Evolutionary conservation across 2,888 invertebrate species (phyloP), one percentile per base, ranked within the genome.

Genomic region (Erebia aethiops): DNA sequence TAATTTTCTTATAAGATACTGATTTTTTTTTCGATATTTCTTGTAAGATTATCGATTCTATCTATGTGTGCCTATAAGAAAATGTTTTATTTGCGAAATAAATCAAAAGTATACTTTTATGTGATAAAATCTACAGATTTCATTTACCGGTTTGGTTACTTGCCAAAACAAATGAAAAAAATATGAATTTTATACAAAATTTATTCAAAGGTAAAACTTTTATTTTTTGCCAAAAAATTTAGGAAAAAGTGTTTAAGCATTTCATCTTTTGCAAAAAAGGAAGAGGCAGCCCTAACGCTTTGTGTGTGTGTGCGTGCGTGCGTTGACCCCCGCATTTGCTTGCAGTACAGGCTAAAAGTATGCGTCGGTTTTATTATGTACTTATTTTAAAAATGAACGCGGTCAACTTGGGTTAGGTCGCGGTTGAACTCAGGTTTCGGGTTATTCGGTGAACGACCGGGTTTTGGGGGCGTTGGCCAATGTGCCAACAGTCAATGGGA

Each of bases 321-420:
- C 91, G 88, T 87, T 87, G 92, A 92, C 91, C 92, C 87, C 87
- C 87, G 90, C 91, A 92, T 91, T 91, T 91, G 91, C 92, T 89
- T 88, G 90, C 89, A 86, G 88, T 90, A 90, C 91, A 89, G 88
- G 91, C 92, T 92, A 92, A 92, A 92, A 92, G 93, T 92, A 91
- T 92, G 92, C 93, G 92, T 89, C 88, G 89, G 87, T 90, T 92
- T 91, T 92, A 92, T 92, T 92, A 92, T 91, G 90, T 88, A 90
- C 89, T 93, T 93, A 91, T 92, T 92, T 92, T 92, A 88, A 92
- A 92, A 92, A 91, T 91, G 91, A 89, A 85, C 81, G 80, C 87
- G 88, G 87, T 85, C 84, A 85, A 84, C 87, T 91, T 93, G 91
- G 87, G 91, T 87, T 91, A 93, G 92, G 92, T 93, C 91, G 86